Evolutionary conservation across 64 coral and sea anemone genomes (phyloP), one percentile per base, ranked within the genome.

Genomic region (Cladopsammia gracilis): DNA sequence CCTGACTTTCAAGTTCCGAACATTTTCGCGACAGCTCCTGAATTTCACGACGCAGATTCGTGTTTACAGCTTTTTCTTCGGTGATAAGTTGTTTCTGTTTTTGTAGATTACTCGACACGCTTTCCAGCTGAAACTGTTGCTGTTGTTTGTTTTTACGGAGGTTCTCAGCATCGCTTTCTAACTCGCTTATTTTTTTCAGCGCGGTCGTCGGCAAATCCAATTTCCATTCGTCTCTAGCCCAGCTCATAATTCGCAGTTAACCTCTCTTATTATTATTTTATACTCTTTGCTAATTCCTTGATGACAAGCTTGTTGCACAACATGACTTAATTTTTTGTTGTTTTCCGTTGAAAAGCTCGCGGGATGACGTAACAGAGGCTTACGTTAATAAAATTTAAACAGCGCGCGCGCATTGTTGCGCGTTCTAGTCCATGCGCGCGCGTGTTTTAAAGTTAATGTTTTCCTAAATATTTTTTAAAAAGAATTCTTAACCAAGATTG

Each of bases 171-270:
- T 98, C 96, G 16, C 94, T 94, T 86, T 98, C 96, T 48, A 98
- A 19, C 57, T 98, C 88, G 49, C 52, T 79, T 43, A 98, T 98
- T 12, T 94, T 98, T 44, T 89, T 83, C 68, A 94, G 83, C 45
- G 86, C 92, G 50, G 72, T 75, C 4, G 88, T 43, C 10, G 96
- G 83, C 52, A 98, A 91, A 91, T 98, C 88, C 20, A 94, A 82
- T 62, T 98, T 98, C 96, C 96, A 98, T 72, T 98, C 96, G 18
- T 98, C 96, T 44, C 94, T 98, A 76, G 92, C 92, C 96, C 96
- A 98, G 49, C 96, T 98, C 96, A 98, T 98, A 25, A 16, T 86
- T 54, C 15, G n/a, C 45, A 62, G 1, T 25, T 44, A 19, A 6
- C 16, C 26, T 19, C 20, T 49, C 4, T 23, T 22, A 25, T 6